Evolutionary conservation across 1,140 invertebrate genomes (phyloP).

Genomic region (Stegodyphus mimosarum): DNA sequence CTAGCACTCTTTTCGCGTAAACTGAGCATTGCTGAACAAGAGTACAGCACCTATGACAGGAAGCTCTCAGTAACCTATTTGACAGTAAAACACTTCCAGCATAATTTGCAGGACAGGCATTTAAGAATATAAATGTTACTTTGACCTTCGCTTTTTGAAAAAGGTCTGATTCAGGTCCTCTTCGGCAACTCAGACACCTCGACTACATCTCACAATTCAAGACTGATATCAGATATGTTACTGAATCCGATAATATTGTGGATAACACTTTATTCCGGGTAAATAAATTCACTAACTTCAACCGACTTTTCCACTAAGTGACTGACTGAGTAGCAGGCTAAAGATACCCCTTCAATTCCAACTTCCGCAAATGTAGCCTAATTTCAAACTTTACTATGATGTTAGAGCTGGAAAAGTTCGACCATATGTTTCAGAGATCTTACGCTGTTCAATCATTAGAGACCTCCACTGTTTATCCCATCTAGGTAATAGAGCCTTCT

Average conservation of each 20-base stretch:
- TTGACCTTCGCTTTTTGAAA: too few species aligned
- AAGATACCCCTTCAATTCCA: neutral
- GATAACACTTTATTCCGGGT: constrained; percentile 60
- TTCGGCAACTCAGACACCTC: constrained; percentile 62
- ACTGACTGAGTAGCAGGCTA: constrained; percentile 8
- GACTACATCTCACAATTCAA: constrained; percentile 68
- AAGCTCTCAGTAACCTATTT: neutral
- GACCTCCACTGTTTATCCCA: neutral
- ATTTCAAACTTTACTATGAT: neutral
- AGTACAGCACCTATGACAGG: constrained; percentile 64
- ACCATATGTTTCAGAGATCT: too few species aligned
- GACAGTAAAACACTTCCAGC: constrained; percentile 68
- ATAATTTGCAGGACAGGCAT: constrained; percentile 67
- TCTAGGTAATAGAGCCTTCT: neutral
- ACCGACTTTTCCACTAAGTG: constrained; percentile 24
- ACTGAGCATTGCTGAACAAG: constrained; percentile 64
- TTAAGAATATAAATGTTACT: constrained; percentile 64
- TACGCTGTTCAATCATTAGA: neutral
- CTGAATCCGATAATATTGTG: constrained; percentile 62
- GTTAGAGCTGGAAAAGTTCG: neutral
- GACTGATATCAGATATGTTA: constrained; percentile 67
- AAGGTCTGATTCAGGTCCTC: too few species aligned
- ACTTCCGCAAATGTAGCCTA: too few species aligned
- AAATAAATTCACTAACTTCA: neutral
- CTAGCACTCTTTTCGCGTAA: constrained; percentile 68